Evolutionary conservation across 2,797 vertebrate species (phyloP).

Genomic region (Silurus lanzhouensis): DNA sequence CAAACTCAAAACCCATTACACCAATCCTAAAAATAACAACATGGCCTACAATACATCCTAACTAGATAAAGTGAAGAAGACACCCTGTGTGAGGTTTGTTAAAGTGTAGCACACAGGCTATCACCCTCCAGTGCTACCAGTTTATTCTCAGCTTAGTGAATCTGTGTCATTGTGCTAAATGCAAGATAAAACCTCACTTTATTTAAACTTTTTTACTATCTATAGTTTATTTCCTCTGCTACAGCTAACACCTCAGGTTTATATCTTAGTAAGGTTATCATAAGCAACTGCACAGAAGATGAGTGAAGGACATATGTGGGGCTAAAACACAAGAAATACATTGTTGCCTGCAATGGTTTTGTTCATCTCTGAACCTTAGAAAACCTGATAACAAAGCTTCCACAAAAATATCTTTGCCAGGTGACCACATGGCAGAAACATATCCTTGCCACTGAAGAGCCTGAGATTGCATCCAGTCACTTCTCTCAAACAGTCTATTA

Average conservation of each 20-base stretch:
- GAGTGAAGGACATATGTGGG: slow-evolving; percentile 24
- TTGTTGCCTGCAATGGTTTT: slow-evolving; percentile 35
- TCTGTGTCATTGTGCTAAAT: neutral
- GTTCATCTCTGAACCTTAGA: neutral
- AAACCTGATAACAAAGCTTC: neutral
- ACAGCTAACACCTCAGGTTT: neutral
- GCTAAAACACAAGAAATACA: slow-evolving; percentile 38
- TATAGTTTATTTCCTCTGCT: neutral
- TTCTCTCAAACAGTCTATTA: neutral
- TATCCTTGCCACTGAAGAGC: neutral
- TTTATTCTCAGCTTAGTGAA: neutral
- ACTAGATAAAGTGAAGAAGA: slow-evolving; percentile 62
- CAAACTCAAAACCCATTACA: neutral
- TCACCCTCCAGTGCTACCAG: neutral
- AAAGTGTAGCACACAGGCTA: slow-evolving; percentile 32
- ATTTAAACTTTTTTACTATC: neutral
- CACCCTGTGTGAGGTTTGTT: slow-evolving; percentile 53
- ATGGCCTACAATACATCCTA: slow-evolving; percentile 60
- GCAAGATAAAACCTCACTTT: neutral
- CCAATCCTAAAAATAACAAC: slow-evolving; percentile 61
- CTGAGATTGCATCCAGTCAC: neutral
- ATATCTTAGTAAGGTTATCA: neutral
- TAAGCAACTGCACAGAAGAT: slow-evolving; percentile 38
- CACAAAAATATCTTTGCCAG: neutral
- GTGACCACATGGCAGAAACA: slow-evolving; percentile 8